Evolutionary conservation across 2,888 invertebrate genomes (phyloP).

Genomic region (Neocrepidodera transversa): DNA sequence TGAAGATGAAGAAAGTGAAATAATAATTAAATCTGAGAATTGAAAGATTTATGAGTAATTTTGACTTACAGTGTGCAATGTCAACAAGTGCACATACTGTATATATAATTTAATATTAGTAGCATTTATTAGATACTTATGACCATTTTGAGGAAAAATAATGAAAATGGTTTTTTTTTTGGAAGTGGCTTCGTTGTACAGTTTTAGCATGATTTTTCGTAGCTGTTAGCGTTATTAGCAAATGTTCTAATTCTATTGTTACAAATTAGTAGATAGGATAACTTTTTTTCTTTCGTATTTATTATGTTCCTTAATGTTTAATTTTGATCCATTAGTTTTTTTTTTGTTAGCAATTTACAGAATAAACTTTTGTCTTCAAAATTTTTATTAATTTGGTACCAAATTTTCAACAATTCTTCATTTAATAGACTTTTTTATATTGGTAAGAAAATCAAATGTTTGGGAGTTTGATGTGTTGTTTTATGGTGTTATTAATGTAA

Average conservation of each 20-base stretch:
- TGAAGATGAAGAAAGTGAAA: background rate
- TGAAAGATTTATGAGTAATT: background rate
- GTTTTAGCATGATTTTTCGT: background rate
- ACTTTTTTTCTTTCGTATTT: constrained; percentile 3
- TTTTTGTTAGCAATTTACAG: constrained; percentile 14
- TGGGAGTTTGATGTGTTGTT: no score
- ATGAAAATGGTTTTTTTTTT: background rate
- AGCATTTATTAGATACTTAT: background rate
- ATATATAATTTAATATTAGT: background rate
- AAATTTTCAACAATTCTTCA: no score
- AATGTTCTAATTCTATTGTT: constrained; percentile 8
- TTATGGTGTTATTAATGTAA: no score
- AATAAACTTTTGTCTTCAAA: no score
- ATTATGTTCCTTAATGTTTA: constrained; percentile 1
- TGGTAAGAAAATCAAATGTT: no score
- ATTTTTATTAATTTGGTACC: no score
- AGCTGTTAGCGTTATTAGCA: background rate
- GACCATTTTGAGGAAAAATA: background rate
- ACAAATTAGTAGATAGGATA: background rate
- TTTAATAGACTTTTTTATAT: no score
- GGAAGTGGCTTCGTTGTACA: background rate
- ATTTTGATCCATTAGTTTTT: background rate
- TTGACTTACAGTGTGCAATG: background rate
- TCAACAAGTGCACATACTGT: background rate
- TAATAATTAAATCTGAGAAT: background rate